phyloP scores from a whole-genome alignment of 2,888 invertebrate species.

The Heliconius erato region DNA sequence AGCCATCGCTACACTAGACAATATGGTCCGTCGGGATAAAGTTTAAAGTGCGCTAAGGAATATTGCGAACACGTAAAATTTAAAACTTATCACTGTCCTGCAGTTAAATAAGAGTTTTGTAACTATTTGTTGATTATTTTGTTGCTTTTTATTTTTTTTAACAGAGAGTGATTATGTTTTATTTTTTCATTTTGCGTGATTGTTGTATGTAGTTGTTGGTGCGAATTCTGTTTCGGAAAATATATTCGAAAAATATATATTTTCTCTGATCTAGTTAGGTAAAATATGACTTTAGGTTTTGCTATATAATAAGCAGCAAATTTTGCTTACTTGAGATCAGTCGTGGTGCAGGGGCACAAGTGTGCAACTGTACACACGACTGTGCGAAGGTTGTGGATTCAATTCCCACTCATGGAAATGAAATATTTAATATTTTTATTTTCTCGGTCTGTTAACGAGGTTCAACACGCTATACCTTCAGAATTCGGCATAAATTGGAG shows the following conservation, averaged over 20 bases:
- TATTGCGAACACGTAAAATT: conserved; percentile 19
- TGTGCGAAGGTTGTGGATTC: too few relatives aligned
- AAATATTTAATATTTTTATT: too few relatives aligned
- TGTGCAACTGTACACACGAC: too few relatives aligned
- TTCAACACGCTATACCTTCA: too few relatives aligned
- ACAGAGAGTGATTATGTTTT: neutral
- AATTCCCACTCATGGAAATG: too few relatives aligned
- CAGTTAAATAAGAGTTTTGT: neutral
- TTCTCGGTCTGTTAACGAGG: too few relatives aligned
- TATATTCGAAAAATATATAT: neutral
- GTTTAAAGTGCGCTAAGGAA: conserved; percentile 21
- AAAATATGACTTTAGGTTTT: neutral
- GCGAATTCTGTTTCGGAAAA: too few relatives aligned
- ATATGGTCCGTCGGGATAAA: conserved; percentile 21
- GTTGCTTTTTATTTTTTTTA: neutral
- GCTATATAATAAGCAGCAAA: neutral
- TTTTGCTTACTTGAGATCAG: too few relatives aligned
- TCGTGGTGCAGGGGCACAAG: too few relatives aligned
- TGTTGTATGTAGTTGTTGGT: neutral
- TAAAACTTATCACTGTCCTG: conserved; percentile 23
- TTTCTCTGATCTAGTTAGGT: neutral
- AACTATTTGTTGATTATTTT: neutral
- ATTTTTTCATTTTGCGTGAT: neutral
- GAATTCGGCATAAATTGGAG: too few relatives aligned
- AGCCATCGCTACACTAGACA: conserved; percentile 24